Evolutionary conservation across 2,888 invertebrate species (phyloP).

Genomic region (Clepsis dumicolana): DNA sequence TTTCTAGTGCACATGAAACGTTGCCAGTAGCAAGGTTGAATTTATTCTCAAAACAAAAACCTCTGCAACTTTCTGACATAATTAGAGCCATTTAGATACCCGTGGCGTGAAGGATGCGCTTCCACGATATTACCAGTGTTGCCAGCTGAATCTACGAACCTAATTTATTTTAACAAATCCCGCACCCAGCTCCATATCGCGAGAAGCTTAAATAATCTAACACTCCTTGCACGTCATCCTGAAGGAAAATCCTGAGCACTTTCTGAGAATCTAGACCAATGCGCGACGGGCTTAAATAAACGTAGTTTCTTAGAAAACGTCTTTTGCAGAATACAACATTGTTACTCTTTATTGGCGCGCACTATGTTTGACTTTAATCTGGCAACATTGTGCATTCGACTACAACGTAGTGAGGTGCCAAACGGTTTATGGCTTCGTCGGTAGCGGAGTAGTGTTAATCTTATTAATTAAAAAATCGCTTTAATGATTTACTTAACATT

Average conservation of each 20-base stretch:
- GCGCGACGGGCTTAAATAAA: slow-evolving; percentile 31
- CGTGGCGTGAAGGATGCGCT: slow-evolving; percentile 5
- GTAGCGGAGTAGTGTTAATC: not conserved
- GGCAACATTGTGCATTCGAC: slow-evolving; percentile 36
- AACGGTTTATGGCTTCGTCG: slow-evolving; percentile 8
- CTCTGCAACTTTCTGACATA: slow-evolving; percentile 23
- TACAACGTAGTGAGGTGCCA: slow-evolving; percentile 23
- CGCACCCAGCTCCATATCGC: slow-evolving; percentile 33
- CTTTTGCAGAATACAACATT: slow-evolving; percentile 29
- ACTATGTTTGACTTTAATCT: slow-evolving; percentile 18
- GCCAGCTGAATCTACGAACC: slow-evolving; percentile 27
- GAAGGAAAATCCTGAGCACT: slow-evolving; percentile 27
- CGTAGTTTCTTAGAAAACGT: slow-evolving; percentile 33
- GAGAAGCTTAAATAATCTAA: slow-evolving; percentile 42
- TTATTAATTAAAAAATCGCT: not conserved
- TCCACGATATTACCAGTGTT: slow-evolving; percentile 25
- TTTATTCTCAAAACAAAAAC: not conserved
- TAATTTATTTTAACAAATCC: slow-evolving; percentile 42
- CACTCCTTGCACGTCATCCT: slow-evolving; percentile 38
- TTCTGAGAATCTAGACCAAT: slow-evolving; percentile 35
- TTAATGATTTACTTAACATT: not conserved
- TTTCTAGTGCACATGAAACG: slow-evolving; percentile 21
- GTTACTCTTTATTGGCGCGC: slow-evolving; percentile 12
- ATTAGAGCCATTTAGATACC: slow-evolving; percentile 33
- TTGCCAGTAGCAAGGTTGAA: slow-evolving; percentile 26